Conservation (phyloP, 2,888 invertebrate genomes). For the Drosophila aldrichi region DNA sequence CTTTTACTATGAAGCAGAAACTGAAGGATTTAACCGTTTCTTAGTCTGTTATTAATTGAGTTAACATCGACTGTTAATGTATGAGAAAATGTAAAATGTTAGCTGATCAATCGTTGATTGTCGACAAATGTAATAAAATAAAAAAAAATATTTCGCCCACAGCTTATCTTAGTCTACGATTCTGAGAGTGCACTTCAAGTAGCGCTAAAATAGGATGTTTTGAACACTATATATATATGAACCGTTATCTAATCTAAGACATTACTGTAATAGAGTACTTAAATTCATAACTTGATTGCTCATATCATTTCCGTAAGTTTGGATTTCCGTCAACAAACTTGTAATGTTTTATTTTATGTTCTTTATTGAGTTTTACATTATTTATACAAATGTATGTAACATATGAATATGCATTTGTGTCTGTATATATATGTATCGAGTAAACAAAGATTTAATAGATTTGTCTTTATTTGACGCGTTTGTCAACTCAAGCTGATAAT, state of each 20-base stretch:
- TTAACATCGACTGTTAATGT: neutral
- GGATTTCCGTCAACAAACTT: neutral
- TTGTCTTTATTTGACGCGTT: conserved; percentile 5
- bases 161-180: neutral
- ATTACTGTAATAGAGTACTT: neutral
- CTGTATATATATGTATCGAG: neutral
- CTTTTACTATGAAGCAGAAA: too few species aligned
- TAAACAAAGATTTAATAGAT: conserved; percentile 18
- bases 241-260: neutral
- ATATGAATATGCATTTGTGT: too few species aligned
- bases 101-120: neutral
- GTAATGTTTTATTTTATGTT: neutral
- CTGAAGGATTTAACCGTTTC: neutral
- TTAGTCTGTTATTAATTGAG: neutral
- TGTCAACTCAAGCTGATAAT: conserved; percentile 46
- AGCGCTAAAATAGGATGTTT: neutral
- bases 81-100: neutral
- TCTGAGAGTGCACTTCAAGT: neutral
- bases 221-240: neutral
- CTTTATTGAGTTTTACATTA: neutral
- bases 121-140: too few species aligned
- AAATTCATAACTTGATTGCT: neutral
- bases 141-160: neutral
- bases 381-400: too few species aligned
- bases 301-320: neutral